Evolutionary conservation across 64 coral and sea anemone genomes (phyloP), one percentile per base, ranked within the genome.

Genomic region (Actinia tenebrosa): DNA sequence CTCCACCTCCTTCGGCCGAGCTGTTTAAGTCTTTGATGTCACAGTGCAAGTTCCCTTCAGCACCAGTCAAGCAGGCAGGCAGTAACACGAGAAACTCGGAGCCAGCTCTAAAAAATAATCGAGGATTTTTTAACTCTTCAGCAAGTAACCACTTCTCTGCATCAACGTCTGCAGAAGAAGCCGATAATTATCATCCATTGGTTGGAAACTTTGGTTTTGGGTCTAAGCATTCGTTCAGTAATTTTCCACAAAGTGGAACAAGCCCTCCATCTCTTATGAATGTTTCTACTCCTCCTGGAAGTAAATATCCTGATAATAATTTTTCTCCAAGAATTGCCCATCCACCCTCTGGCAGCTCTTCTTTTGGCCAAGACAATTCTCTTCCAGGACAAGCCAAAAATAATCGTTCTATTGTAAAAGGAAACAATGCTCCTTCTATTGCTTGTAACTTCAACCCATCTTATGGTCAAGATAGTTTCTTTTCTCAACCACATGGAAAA

Each of bases 1-100:
- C 94, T 80, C 94, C 94, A 52, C 94, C 94, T 77, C 94, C 94
- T 17, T 88, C 94, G 15, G 91, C 94, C 16, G 88, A 88, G 3
- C 53, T 97, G 4, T 93, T 86, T 47, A 83, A 87, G 23, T 86
- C 94, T 42, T 83, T 97, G 44, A 90, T 93, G 88, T 87, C 94
- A 16, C 91, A 97, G 64, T 90, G 88, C 56, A 19, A 87, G 54
- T 84, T 84, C 7, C 86, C 89, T 14, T 80, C 94, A 42, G 71
- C 84, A 60, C 94, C 91, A 26, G 94, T 97, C 3, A 86, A 52
- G 9, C 63, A 88, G 46, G 84, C 87, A 91, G 89, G 64, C 75
- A 89, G 87, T 56, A 77, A 82, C 44, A 88, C 79, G 61, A 52
- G 68, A 50, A 64, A 77, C 1, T 22, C 47, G 62, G 37, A 45